Base-by-base conservation (phyloP, 2,888 invertebrate species). In the Malacosoma neustria region DNA sequence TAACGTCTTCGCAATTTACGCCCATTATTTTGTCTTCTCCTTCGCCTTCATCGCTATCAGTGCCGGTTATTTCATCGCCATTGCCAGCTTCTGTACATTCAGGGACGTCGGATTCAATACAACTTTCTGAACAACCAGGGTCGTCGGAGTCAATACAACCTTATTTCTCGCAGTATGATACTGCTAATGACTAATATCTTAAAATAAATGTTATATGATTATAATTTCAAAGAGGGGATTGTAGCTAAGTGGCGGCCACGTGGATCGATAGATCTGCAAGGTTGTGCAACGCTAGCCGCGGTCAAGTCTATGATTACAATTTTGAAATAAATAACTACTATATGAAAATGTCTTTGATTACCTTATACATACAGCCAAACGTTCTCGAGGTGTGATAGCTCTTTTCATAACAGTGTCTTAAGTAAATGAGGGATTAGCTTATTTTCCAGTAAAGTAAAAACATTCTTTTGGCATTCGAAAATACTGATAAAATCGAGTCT, bases 381-480 rank as follows among this genome's bases (percentile, higher is more conserved):
- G 15, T 15, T 15, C 15, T 15, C 15, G 15, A 15, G 38, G 34
- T 38, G 34, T 34, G 15, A 38, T 32, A 34, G 34, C 38, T 38
- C 13, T 34, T 34, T 38, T 38, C 15, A 34, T 34, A 34, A 38
- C 38, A 32, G 38, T 38, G 13, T 38, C 38, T 38, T 38, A 31
- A 12, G 34, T 38, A 38, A 32, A 38, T 38, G 22, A 34, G 38
- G 32, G 32, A 12, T 38, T 38, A 34, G 31, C 22, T 31, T 38
- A 34, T 38, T 38, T 38, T 38, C 38, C 34, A 38, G 34, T 38
- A 38, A 38, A 31, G 38, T 32, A 38, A 38, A 38, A 34, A n/a
- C 38, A 34, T 32, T 37, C 14, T 33, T 33, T 32, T 32, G 30
- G 9, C 35, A 35, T 35, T 12, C 35, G 35, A 35, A 35, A 35